A percentile compares a stretch with the other conserved stretches of the same genome.
Evolutionary conservation across 2,797 vertebrate species (phyloP).

Genomic region (Acanthurus lineatus): DNA sequence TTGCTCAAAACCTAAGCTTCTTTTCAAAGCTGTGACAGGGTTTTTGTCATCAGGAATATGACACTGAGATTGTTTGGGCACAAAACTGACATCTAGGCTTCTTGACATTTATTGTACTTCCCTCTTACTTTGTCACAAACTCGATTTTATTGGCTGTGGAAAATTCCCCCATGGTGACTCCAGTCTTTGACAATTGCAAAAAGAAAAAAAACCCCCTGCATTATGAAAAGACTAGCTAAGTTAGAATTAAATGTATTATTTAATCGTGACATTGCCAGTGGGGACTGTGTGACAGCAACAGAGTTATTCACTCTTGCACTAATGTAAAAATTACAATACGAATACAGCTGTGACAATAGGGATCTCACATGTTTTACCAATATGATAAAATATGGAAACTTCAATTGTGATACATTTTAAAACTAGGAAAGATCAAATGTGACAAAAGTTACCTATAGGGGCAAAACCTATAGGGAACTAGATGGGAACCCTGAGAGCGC

Average conservation of each 20-base stretch:
- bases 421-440: background rate
- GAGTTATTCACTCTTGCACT: conserved; percentile 33
- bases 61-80: conserved; percentile 40
- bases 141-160: conserved; percentile 43
- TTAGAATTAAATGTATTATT: conserved; percentile 50
- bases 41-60: conserved; percentile 40
- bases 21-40: conserved; percentile 31
- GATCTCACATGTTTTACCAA: conserved; percentile 29
- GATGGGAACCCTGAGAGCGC: background rate
- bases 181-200: conserved; percentile 29
- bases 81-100: conserved; percentile 38
- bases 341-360: conserved; percentile 22
- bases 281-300: conserved; percentile 30
- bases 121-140: conserved; percentile 45
- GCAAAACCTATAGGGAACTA: background rate
- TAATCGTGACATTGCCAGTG: conserved; percentile 37
- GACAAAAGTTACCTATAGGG: background rate
- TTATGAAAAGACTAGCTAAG: conserved; percentile 25
- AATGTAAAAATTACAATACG: conserved; percentile 34
- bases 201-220: background rate
- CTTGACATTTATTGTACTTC: conserved; percentile 49
- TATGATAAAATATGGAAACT: conserved; percentile 15
- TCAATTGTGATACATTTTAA: background rate
- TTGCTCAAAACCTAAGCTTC: conserved; percentile 21
- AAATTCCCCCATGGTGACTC: conserved; percentile 38